phyloP scores from a whole-genome alignment of 2,797 vertebrate genomes.

The Hoplostethus mediterraneus region DNA sequence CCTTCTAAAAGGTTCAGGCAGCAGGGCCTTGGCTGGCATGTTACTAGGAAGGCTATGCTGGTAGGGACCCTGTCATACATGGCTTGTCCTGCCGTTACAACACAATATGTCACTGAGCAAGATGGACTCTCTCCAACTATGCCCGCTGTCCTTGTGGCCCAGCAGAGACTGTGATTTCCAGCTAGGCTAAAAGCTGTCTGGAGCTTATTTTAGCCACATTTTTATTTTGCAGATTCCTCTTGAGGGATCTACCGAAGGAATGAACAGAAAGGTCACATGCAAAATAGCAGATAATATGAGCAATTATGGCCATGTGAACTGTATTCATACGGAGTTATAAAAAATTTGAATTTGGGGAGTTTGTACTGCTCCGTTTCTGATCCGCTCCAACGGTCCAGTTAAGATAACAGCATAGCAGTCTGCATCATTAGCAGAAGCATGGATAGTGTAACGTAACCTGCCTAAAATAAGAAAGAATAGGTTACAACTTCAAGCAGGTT shows the following conservation, averaged over 20 bases:
- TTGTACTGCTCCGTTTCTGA: constrained; percentile 36
- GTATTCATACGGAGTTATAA: constrained; percentile 1
- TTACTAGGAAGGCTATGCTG: background rate
- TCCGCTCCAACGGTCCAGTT: constrained; percentile 32
- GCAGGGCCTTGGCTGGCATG: background rate
- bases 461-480: constrained; percentile 17
- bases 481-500: constrained; percentile 38
- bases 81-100: constrained; percentile 18
- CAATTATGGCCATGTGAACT: background rate
- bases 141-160: constrained; percentile 12
- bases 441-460: constrained; percentile 26
- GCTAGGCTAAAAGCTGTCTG: constrained; percentile 50
- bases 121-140: constrained; percentile 17
- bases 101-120: constrained; percentile 17
- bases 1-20: no score
- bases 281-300: background rate
- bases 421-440: constrained; percentile 60
- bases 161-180: constrained; percentile 51
- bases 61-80: constrained; percentile 18
- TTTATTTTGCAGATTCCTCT: constrained; percentile 21
- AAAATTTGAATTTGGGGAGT: constrained; percentile 9
- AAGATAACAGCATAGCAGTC: constrained; percentile 27
- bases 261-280: background rate
- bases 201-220: constrained; percentile 29
- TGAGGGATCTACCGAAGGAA: constrained; percentile 4